These are phyloP conservation scores for Drosophila rubida DNA, from an alignment of 2,888 invertebrate species.

Conservation along the genomic window DNA sequence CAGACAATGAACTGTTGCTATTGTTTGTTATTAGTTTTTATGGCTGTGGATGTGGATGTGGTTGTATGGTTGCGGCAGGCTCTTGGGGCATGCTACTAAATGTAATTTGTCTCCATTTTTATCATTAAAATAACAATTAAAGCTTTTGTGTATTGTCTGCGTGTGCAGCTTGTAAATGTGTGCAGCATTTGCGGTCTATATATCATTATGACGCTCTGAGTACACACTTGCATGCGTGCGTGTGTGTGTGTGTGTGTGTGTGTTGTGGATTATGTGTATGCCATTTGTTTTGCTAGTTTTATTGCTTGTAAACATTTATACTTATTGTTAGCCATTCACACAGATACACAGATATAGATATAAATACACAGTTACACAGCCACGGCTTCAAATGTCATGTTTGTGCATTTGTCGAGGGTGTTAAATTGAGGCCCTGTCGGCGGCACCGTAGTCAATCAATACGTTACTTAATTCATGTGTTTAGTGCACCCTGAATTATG, in stretches of 20 bases:
- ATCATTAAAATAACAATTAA: slow-evolving; percentile 81
- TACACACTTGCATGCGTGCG: not conserved
- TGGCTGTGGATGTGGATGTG: slow-evolving; percentile 53
- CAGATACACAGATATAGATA: slow-evolving; percentile 8
- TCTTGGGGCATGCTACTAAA: slow-evolving; percentile 46
- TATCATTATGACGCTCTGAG: slow-evolving; percentile 49
- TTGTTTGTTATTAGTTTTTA: slow-evolving; percentile 71
- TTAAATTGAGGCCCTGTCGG: slow-evolving; percentile 41
- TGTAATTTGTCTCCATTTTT: slow-evolving; percentile 79
- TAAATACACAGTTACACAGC: not conserved
- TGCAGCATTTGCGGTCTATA: slow-evolving; percentile 72
- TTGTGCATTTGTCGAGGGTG: slow-evolving; percentile 30
- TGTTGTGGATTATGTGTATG: slow-evolving; percentile 20
- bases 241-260: slow-evolving; percentile 16
- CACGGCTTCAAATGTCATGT: slow-evolving; percentile 36
- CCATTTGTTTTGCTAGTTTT: slow-evolving; percentile 64
- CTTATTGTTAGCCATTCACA: slow-evolving; percentile 62
- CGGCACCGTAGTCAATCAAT: slow-evolving; percentile 63
- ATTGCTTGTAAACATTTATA: slow-evolving; percentile 77
- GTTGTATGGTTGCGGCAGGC: slow-evolving; percentile 34
- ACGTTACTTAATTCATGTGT: slow-evolving; percentile 62
- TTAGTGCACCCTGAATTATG: slow-evolving; percentile 59
- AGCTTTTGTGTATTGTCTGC: slow-evolving; percentile 58
- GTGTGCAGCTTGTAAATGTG: slow-evolving; percentile 60
- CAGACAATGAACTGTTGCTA: slow-evolving; percentile 76